Base-by-base conservation (phyloP, 2,113 vertebrate genomes). In the Odontesthes bonariensis region DNA sequence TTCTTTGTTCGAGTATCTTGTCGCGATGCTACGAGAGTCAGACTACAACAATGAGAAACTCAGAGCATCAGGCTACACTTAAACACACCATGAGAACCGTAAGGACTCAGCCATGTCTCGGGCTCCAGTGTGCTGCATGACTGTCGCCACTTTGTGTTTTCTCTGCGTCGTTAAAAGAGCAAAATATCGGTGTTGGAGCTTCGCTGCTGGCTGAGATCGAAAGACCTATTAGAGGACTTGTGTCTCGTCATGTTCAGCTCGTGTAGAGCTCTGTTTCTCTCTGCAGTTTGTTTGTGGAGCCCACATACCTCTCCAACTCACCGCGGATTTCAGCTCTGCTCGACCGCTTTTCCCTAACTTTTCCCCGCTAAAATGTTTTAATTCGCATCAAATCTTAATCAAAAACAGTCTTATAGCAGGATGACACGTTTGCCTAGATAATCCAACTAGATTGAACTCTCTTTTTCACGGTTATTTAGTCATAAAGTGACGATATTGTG, bases 41-140 rank as follows among this genome's bases (percentile, higher is more conserved):
- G 22, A 20, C 5, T 17, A 14, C 27, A 35, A 44, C 8, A 17
- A 31, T 32, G 8, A 42, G 3, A n/a, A 49, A 4, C 0, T 6
- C 23, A 1, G 6, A 35, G 57, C 65, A 10, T 20, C 22, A 19
- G 54, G 70, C 57, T 3, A 74, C 0, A 10, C 38, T 78, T 81
- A 54, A 77, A 77, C 35, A 40, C 65, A 51, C 9, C 55, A 74
- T 80, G 84, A 86, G 84, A 81, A 86, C 84, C 77, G 57, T 68
- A 33, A 57, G 79, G 85, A 87, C 51, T 84, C 79, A 82, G 20
- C 1, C 27, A 16, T 3, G 19, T 4, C 44, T 4, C 6, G 1
- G 3, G 20, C 69, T 42, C 3, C 49, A 35, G 22, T 0, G 3
- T 0, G 23, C 19, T 12, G 3, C 16, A 19, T 2, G 47, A 23